Conservation (phyloP, 2,113 vertebrate genomes). For the Capricornis sumatraensis region DNA sequence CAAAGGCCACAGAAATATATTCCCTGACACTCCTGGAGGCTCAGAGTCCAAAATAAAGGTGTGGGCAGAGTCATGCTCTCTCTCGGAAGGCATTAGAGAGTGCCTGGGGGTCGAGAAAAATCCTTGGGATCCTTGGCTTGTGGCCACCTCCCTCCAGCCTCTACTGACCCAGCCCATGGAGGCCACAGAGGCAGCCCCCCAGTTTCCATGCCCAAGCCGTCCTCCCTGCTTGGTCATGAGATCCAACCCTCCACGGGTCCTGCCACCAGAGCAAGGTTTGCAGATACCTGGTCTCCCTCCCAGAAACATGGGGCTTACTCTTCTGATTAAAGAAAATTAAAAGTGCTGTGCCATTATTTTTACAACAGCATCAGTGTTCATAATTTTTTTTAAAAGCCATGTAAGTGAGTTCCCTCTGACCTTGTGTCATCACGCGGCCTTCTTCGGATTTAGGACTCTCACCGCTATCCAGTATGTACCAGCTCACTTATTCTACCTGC, state of each 20-base stretch:
- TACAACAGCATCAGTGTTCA: conserved; percentile 62
- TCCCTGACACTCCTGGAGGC: background rate
- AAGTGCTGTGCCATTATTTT: conserved; percentile 65
- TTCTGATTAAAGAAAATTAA: conserved; percentile 77
- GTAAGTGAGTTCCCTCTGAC: background rate
- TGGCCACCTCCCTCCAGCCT: no score
- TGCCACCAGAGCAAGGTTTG: background rate
- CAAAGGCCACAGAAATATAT: background rate
- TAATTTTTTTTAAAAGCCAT: background rate
- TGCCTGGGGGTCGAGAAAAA: background rate
- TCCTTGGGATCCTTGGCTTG: fast-evolving
- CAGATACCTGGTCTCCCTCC: background rate
- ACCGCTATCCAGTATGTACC: fast-evolving
- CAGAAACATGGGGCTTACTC: conserved; percentile 60
- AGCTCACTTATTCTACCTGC: background rate
- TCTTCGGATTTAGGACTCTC: background rate
- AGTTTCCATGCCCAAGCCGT: fast-evolving
- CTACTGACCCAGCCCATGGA: fast-evolving
- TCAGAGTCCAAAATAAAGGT: background rate
- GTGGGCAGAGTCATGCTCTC: background rate
- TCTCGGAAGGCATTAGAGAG: background rate
- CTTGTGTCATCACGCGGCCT: background rate
- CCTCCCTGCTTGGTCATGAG: background rate
- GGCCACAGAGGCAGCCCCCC: background rate
- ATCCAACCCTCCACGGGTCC: background rate